A percentile compares a stretch with the other conserved stretches of the same genome.
These are phyloP conservation scores for Phoxinus dragarum DNA, from an alignment of 2,797 vertebrate genomes.

Conservation along the genomic window DNA sequence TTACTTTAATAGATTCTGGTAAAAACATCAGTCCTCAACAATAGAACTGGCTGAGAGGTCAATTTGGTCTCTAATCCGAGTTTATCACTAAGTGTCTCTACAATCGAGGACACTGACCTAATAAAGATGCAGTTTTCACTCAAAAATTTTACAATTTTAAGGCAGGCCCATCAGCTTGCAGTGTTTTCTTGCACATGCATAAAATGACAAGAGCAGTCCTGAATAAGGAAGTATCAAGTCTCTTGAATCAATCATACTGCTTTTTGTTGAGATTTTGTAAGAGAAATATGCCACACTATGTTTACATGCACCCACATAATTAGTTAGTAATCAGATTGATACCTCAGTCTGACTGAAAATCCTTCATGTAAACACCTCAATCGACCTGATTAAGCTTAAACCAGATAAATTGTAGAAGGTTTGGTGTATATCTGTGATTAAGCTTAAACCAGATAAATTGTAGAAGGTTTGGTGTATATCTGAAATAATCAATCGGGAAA, in stretches of 20 bases:
- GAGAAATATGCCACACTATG: neutral
- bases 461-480: neutral
- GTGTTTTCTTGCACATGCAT: neutral
- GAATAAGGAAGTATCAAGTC: neutral
- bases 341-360: neutral
- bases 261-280: neutral
- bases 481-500: neutral
- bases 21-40: neutral
- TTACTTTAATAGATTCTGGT: constrained; percentile 4
- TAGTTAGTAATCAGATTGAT: neutral
- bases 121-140: neutral
- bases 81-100: neutral
- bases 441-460: too few relatives aligned
- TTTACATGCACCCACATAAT: neutral
- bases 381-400: neutral
- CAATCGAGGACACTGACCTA: neutral
- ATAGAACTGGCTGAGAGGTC: neutral
- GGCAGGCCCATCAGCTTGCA: neutral
- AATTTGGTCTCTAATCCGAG: constrained; percentile 3
- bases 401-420: neutral
- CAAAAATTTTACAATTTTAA: neutral
- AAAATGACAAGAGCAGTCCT: neutral
- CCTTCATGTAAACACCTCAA: neutral
- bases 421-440: neutral
- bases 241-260: neutral